phyloP scores from a whole-genome alignment of 2,113 vertebrate genomes.

The Sinocyclocheilus rhinocerous region DNA sequence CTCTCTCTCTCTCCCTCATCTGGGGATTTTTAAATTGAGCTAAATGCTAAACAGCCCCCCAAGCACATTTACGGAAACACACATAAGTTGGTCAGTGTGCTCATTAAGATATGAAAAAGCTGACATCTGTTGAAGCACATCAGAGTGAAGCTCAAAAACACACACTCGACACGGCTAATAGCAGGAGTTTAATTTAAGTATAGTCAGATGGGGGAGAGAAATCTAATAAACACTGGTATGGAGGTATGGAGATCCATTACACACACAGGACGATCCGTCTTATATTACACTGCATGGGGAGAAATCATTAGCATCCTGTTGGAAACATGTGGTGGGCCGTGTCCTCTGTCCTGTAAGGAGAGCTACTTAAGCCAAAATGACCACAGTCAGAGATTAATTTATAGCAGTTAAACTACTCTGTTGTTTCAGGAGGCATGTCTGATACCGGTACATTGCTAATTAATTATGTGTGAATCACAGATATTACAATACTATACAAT shows the following conservation, averaged over 20 bases:
- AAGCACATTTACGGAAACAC: constrained; percentile 25
- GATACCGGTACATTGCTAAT: no score
- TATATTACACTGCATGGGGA: constrained; percentile 32
- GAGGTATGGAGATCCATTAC: constrained; percentile 32
- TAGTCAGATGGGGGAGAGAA: not conserved
- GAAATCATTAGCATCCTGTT: constrained; percentile 41
- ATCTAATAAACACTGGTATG: constrained; percentile 27
- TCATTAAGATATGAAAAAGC: constrained; percentile 14
- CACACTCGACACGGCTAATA: not conserved
- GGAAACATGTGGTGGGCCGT: constrained; percentile 24
- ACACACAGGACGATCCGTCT: constrained; percentile 17
- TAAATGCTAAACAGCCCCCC: constrained; percentile 19
- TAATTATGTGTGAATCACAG: no score
- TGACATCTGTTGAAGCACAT: not conserved
- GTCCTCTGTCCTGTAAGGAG: constrained; percentile 25
- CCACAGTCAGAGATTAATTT: not conserved
- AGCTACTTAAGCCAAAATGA: constrained; percentile 3
- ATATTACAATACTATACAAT: no score
- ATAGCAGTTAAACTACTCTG: no score
- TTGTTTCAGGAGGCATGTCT: not conserved
- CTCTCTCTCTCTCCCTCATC: not conserved
- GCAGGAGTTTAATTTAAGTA: not conserved
- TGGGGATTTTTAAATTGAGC: constrained; percentile 28
- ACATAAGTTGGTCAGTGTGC: constrained; percentile 1
- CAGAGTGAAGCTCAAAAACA: not conserved